Percentiles rank a stretch among this genome's conserved stretches.
These are phyloP conservation scores for Pedionomus torquatus DNA, from an alignment of 2,113 vertebrate genomes.

Conservation along the genomic window DNA sequence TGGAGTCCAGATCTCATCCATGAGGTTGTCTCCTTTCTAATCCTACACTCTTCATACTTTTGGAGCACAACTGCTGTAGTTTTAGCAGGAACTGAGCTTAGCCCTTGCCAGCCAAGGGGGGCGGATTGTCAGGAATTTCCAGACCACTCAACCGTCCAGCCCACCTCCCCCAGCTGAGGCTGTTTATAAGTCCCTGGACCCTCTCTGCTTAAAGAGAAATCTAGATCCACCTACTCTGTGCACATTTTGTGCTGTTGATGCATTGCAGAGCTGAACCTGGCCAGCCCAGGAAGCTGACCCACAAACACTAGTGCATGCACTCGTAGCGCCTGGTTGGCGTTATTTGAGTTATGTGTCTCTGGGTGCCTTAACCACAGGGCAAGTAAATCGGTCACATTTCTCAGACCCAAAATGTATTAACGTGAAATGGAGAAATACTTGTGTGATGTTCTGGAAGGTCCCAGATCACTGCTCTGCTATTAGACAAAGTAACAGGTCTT, in stretches of 20 bases:
- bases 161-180: not conserved
- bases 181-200: constrained; percentile 11
- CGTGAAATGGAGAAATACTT: not conserved
- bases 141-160: not conserved
- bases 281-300: not conserved
- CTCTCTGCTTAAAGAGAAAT: not conserved
- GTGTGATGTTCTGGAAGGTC: not conserved
- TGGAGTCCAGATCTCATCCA: constrained; percentile 18
- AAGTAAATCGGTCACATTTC: not conserved
- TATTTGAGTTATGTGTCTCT: not conserved
- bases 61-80: not conserved
- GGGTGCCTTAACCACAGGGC: not conserved
- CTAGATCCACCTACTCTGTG: constrained; percentile 1
- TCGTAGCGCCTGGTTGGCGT: fast-evolving
- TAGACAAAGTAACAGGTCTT: not conserved
- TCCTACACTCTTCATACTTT: not conserved
- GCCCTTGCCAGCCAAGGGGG: not conserved
- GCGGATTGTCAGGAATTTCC: constrained; percentile 14
- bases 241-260: not conserved
- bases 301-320: not conserved
- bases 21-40: constrained; percentile 33
- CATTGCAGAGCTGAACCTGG: not conserved
- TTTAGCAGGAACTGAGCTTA: constrained; percentile 33
- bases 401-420: not conserved
- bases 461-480: not conserved